phyloP scores from a whole-genome alignment of 2,888 invertebrate genomes.

The Lumbricus terrestris region DNA sequence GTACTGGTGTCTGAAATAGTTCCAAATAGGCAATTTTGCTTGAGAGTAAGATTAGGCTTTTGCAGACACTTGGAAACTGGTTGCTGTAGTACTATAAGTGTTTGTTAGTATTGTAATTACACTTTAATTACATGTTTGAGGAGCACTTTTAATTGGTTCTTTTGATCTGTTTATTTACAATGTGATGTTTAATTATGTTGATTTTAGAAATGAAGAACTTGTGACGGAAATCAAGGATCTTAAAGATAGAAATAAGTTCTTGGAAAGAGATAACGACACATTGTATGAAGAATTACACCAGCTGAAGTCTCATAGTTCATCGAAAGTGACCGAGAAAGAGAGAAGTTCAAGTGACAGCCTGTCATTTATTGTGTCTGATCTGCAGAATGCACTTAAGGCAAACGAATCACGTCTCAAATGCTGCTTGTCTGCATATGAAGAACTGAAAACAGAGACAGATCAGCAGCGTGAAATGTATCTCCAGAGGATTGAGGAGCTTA shows the following conservation, averaged over 20 bases:
- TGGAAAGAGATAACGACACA: background rate
- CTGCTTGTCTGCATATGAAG: background rate
- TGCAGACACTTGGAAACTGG: too few relatives aligned
- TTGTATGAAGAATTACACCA: slow-evolving; percentile 5
- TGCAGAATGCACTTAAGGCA: background rate
- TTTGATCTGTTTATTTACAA: background rate
- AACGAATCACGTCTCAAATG: background rate
- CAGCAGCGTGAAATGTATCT: slow-evolving; percentile 20
- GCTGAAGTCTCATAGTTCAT: background rate
- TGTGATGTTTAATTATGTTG: background rate
- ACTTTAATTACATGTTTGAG: too few relatives aligned
- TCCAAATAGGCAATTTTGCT: too few relatives aligned
- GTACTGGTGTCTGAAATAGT: too few relatives aligned
- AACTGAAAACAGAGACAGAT: background rate
- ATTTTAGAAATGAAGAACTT: slow-evolving; percentile 15
- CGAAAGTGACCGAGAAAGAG: background rate
- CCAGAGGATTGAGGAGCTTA: slow-evolving; percentile 20
- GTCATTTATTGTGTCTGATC: background rate
- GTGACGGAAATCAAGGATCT: background rate
- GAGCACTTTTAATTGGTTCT: too few relatives aligned
- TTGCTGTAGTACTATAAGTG: background rate
- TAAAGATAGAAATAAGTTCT: background rate
- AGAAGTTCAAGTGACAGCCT: background rate
- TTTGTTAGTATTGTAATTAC: background rate
- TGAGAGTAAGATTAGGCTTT: too few relatives aligned